phyloP scores from a whole-genome alignment of 2,113 vertebrate genomes.

The Cinclus cinclus region DNA sequence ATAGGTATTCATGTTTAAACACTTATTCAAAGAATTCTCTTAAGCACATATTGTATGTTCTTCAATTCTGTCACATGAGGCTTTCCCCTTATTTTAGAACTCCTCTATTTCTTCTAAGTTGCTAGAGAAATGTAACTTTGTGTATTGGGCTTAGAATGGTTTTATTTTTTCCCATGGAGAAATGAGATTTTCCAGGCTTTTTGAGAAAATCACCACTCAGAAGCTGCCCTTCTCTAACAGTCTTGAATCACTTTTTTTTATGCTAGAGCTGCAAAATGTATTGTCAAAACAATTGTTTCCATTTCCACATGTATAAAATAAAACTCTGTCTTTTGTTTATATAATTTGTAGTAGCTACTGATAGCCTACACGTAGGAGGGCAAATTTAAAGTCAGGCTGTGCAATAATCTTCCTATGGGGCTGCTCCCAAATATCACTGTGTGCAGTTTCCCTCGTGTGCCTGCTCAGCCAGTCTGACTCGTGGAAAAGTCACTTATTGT shows the following conservation, averaged over 20 bases:
- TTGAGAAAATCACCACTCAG: neutral
- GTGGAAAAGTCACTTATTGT: neutral
- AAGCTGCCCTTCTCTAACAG: neutral
- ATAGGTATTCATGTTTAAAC: neutral
- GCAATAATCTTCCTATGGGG: neutral
- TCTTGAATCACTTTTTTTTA: neutral
- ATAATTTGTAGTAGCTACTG: fast-evolving
- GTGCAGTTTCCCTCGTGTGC: neutral
- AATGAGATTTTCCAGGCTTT: neutral
- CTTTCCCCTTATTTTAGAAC: neutral
- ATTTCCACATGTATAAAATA: neutral
- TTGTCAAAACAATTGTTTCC: neutral
- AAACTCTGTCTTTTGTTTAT: neutral
- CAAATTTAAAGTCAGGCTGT: neutral
- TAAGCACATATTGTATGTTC: neutral
- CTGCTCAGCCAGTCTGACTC: neutral
- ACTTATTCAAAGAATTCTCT: neutral
- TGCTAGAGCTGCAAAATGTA: neutral
- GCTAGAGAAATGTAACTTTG: neutral
- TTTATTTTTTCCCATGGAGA: neutral
- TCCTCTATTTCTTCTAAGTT: neutral
- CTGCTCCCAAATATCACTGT: neutral
- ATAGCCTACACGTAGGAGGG: neutral
- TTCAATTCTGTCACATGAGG: neutral
- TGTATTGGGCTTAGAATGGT: neutral